Base-by-base conservation (phyloP, 2,888 invertebrate species). In the Neocrepidodera transversa region DNA sequence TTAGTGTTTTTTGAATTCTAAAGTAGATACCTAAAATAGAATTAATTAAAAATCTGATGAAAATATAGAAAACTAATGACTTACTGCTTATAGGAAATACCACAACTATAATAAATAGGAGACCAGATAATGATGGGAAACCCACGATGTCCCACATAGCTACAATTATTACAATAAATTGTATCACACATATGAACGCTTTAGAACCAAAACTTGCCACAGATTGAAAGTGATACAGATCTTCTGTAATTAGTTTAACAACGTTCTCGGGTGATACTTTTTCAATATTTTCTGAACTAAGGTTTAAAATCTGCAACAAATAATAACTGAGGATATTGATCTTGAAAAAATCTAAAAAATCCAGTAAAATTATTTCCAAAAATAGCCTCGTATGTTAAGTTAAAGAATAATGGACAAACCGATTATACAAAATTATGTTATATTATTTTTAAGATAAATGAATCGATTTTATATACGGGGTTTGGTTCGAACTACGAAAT, bases 231-330 rank as follows among this genome's bases (percentile, higher is more conserved):
- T 28, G 28, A 8, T 13, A 8, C 3, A 45, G 11, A 45, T 45
- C 45, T 5, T 45, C 20, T 3, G 28, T 13, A 1, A 45, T 7
- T 6, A 45, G 2, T 1, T n/a, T 11, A 6, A 28, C 5, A 45
- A 45, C 16, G 13, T 23, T 45, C 26, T n/a, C 10, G 3, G 16
- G 26, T 13, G 26, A 20, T 2, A 10, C 7, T 10, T 28, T 14
- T 3, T 45, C 14, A 5, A 45, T 8, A 26, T 13, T 2, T 26
- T 26, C 7, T 26, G 13, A 23, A 26, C 16, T 8, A n/a, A 45
- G 7, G 3, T 45, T 45, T 14, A 45, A 23, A 13, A 28, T 36
- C 38, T 55, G 40, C 10, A 47, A 47, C 3, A 30, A 26, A 50
- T 14, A 17, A 26, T 11, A n/a, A 1, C n/a, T n/a, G 13, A n/a